Conservation (phyloP, 2,113 vertebrate species). For the Laticauda laticaudata region DNA sequence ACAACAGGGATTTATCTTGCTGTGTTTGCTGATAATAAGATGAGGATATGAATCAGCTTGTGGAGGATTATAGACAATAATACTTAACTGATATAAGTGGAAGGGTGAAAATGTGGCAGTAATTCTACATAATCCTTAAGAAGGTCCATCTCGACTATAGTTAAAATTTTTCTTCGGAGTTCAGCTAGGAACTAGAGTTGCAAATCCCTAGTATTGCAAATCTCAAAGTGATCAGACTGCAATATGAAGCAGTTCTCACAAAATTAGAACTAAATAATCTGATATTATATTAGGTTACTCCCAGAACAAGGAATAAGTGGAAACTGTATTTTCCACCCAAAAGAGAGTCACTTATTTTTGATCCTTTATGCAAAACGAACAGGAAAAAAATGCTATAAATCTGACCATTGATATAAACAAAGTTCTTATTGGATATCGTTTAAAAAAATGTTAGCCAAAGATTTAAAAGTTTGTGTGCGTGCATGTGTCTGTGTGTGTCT, state of each 20-base stretch:
- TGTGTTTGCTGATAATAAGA: rapidly evolving
- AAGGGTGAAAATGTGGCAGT: not conserved
- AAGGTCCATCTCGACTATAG: slow-evolving; percentile 35
- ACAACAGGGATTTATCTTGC: not conserved
- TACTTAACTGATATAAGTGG: not conserved
- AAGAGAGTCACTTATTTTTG: not conserved
- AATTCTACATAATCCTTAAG: slow-evolving; percentile 37
- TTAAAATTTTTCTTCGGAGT: not conserved
- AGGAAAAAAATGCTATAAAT: not conserved
- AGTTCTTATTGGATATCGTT: not conserved
- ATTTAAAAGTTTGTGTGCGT: not conserved
- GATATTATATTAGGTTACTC: not conserved
- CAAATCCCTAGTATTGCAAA: not conserved
- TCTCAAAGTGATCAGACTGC: not conserved
- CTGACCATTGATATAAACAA: not conserved
- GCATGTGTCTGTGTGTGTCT: not conserved
- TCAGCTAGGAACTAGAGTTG: not conserved
- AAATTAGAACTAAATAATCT: not conserved
- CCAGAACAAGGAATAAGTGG: not conserved
- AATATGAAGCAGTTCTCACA: not conserved
- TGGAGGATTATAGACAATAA: not conserved
- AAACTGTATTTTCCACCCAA: not conserved
- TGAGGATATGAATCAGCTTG: slow-evolving; percentile 25
- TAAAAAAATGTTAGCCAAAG: not conserved
- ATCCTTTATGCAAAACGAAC: not conserved